phyloP scores from a whole-genome alignment of 2,797 vertebrate species.

The Danio choprae region DNA sequence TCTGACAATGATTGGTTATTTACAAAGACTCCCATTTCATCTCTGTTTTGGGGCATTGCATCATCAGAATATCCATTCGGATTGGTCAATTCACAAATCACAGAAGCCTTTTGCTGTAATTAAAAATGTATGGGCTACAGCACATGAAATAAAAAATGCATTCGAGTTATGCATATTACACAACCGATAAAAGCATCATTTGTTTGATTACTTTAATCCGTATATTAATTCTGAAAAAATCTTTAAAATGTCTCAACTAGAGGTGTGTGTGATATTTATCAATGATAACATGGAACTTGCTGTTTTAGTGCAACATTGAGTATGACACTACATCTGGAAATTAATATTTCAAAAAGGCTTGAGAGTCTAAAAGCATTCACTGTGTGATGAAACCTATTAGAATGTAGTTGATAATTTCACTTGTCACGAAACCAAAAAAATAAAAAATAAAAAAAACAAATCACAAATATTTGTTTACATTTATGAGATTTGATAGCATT shows the following conservation, averaged over 20 bases:
- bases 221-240: background rate
- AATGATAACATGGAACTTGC: no score
- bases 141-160: background rate
- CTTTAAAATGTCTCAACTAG: background rate
- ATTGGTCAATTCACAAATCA: background rate
- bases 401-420: no score
- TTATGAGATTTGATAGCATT: no score
- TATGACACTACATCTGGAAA: no score
- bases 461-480: no score
- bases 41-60: background rate
- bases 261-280: no score
- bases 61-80: background rate
- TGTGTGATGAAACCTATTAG: no score
- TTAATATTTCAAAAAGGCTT: no score
- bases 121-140: background rate
- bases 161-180: background rate
- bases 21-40: background rate
- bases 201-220: background rate
- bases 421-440: no score
- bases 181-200: background rate
- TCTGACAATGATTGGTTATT: background rate
- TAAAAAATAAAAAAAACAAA: no score
- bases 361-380: no score
- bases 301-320: no score
- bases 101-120: background rate